Evolutionary conservation across 2,888 invertebrate species (phyloP).

Genomic region (Fissipunctia ypsillon): DNA sequence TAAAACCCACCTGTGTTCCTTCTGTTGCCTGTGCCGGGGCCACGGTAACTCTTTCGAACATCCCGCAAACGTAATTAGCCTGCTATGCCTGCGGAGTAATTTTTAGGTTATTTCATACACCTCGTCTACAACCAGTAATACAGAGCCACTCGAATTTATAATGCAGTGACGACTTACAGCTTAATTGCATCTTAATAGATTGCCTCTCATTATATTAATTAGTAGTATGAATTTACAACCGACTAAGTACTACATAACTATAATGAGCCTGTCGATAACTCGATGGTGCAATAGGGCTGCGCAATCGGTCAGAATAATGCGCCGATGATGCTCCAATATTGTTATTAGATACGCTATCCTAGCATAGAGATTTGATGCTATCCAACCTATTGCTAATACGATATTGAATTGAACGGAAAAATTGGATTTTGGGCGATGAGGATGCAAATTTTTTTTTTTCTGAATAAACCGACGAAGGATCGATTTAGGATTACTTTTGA

Average conservation of each 20-base stretch:
- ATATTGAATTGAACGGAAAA: constrained; percentile 53
- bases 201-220: constrained; percentile 65
- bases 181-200: constrained; percentile 67
- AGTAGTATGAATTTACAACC: constrained; percentile 59
- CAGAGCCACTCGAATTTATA: constrained; percentile 41
- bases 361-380: constrained; percentile 70
- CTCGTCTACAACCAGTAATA: constrained; percentile 21
- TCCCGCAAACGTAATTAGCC: too few relatives aligned
- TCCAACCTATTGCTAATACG: constrained; percentile 51
- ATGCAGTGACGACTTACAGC: constrained; percentile 44
- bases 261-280: constrained; percentile 63
- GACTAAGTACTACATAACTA: constrained; percentile 13
- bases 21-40: too few relatives aligned
- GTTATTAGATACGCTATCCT: constrained; percentile 75
- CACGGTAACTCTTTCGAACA: too few relatives aligned
- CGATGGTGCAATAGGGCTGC: constrained; percentile 76
- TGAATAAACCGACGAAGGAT: background rate
- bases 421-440: constrained; percentile 29
- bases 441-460: constrained; percentile 38
- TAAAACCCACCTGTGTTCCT: too few relatives aligned
- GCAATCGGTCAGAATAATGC: constrained; percentile 85
- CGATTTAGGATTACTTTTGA: constrained; percentile 17
- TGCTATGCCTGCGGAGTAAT: too few relatives aligned
- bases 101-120: too few relatives aligned
- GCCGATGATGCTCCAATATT: constrained; percentile 73